Conservation (phyloP, 1,140 invertebrate species). For the Trinorchestia longiramus region DNA sequence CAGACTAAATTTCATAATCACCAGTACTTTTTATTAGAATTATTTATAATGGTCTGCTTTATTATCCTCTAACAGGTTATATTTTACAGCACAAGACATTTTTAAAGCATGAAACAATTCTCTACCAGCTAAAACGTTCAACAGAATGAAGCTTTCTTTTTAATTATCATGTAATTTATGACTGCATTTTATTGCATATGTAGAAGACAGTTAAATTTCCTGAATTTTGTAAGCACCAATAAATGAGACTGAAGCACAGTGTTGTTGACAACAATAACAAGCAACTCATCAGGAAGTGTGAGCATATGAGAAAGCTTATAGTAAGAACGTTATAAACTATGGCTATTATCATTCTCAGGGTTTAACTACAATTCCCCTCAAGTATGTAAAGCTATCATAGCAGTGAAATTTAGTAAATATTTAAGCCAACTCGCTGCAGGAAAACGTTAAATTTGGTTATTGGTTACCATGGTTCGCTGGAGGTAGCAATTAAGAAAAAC, state of each 20-base stretch:
- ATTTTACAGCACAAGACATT: no score
- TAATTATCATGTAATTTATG: neutral
- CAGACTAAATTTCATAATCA: no score
- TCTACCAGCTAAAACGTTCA: neutral
- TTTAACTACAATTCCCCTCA: neutral
- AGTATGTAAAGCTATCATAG: neutral
- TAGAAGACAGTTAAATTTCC: neutral
- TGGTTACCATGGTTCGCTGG: neutral
- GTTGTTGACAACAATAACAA: no score
- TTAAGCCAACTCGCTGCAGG: neutral
- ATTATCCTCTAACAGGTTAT: no score
- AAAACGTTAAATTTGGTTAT: neutral
- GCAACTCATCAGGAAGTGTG: no score
- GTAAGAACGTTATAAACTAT: neutral
- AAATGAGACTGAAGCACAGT: neutral
- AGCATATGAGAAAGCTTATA: neutral
- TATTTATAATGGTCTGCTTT: neutral
- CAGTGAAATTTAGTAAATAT: neutral
- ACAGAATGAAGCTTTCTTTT: neutral
- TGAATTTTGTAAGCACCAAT: neutral
- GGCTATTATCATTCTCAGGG: neutral
- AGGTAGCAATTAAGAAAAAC: neutral
- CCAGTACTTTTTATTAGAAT: neutral
- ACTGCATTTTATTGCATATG: neutral
- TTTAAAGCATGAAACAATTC: no score